Base-by-base conservation (phyloP, 2,113 vertebrate genomes). In the Corythoichthys haematopterus region DNA sequence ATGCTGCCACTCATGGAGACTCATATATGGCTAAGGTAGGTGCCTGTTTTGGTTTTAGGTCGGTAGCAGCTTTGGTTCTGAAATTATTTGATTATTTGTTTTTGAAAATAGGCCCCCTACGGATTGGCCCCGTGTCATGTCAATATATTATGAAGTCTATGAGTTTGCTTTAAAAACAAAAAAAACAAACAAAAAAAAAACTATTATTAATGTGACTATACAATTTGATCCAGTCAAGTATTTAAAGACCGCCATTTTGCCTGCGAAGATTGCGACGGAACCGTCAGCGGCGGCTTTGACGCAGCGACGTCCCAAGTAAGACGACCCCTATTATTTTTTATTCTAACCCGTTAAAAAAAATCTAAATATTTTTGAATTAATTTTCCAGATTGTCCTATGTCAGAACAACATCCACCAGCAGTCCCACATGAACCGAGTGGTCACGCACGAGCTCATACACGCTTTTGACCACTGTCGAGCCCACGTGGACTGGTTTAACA, bases 381-480 rank as follows among this genome's bases (percentile, higher is more conserved):
- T 1, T 33, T 70, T 88, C 0, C 84, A 99, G 97, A 96, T 99
- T 64, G 97, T 99, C 82, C 83, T 99, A 74, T 99, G 97, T 86
- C 95, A 98, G 90, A 99, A 99, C 87, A 98, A 96, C 78, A 96
- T 98, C 86, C 91, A 82, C 16, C 91, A 90, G 15, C 96, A 99
- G 86, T 85, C 93, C 2, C 95, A 96, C 13, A 98, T 99, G 97
- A 95, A 93, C 86, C 85, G 95, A 0, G 95, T 99, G 58, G 95
- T 98, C 50, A 92, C 94, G 2, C 97, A 98, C 2, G 97, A 98
- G 70, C 93, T 99, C 75, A 94, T 98, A 69, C 97, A 99, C 4
- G 94, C 96, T 0, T 98, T 97, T 40, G 97, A 98, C 85, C 97
- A 99, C 76, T 99, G 97, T 36, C 93, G 96, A 3, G 97, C 96